These are phyloP conservation scores for Pelodytes ibericus DNA, from an alignment of 2,797 vertebrate genomes.

Conservation along the genomic window DNA sequence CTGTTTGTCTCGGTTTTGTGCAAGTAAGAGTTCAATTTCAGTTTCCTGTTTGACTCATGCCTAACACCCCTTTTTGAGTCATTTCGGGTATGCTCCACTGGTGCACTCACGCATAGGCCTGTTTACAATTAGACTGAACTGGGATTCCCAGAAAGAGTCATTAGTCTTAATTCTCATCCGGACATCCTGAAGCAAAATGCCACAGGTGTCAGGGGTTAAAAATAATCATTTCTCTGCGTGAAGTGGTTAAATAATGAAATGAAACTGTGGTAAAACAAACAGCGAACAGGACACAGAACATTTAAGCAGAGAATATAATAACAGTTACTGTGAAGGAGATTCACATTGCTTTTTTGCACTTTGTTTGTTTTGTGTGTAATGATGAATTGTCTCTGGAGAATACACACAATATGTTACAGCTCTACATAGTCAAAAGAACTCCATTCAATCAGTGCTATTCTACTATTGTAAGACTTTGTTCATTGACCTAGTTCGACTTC, in stretches of 20 bases:
- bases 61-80: conserved; percentile 56
- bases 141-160: conserved; percentile 81
- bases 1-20: conserved; percentile 22
- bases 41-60: conserved; percentile 80
- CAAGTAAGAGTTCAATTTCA: conserved; percentile 56
- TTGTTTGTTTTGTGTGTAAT: conserved; percentile 25
- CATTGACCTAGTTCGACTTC: too few species aligned
- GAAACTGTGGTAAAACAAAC: conserved; percentile 21
- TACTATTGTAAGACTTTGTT: too few species aligned
- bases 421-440: too few species aligned
- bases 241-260: conserved; percentile 55
- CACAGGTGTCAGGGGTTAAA: conserved; percentile 74
- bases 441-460: too few species aligned
- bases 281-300: not conserved
- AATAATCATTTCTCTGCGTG: conserved; percentile 64
- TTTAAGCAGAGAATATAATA: not conserved
- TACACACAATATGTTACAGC: conserved; percentile 26
- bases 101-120: conserved; percentile 65
- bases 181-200: conserved; percentile 77
- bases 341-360: not conserved
- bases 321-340: not conserved
- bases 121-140: conserved; percentile 74
- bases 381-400: conserved; percentile 12
- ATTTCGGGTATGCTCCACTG: conserved; percentile 36
- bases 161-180: conserved; percentile 66